These are phyloP conservation scores for Siderastrea radians DNA, from an alignment of 92 coral and sea anemone species.

Conservation along the genomic window DNA sequence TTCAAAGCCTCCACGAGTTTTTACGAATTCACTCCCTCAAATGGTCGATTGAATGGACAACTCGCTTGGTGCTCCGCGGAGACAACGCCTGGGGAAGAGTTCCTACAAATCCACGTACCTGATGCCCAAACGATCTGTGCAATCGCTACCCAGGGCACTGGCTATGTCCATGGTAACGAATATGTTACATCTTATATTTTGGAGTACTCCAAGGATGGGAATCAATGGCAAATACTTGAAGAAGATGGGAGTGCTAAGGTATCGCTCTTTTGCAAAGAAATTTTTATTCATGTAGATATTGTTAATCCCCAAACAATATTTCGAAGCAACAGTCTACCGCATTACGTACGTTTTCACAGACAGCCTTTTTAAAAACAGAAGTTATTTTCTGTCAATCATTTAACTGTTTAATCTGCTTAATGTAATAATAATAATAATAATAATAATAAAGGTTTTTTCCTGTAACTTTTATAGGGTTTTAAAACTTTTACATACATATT, in stretches of 20 bases:
- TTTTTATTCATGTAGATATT: too few species aligned
- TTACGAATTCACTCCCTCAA: background rate
- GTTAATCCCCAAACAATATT: too few species aligned
- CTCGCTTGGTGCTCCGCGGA: constrained; percentile 9
- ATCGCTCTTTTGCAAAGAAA: background rate
- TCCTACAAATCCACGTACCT: constrained; percentile 13
- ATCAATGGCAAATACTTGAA: background rate
- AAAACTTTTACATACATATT: too few species aligned
- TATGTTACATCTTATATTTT: background rate
- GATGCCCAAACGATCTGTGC: constrained; percentile 25
- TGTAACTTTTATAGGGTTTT: too few species aligned
- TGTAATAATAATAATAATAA: too few species aligned
- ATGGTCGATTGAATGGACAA: constrained; percentile 19
- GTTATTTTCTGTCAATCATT: too few species aligned
- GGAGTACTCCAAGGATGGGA: background rate
- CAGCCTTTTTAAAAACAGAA: too few species aligned
- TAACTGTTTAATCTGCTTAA: too few species aligned
- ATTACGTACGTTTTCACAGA: too few species aligned
- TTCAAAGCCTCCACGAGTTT: background rate
- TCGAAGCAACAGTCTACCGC: too few species aligned
- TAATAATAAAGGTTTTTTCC: too few species aligned
- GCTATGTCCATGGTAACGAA: background rate
- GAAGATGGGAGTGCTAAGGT: constrained; percentile 28
- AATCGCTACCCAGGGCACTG: constrained; percentile 31
- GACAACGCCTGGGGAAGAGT: background rate